Evolutionary conservation across 2,888 invertebrate genomes (phyloP), one percentile per base, ranked within the genome.

Genomic region (Mimas tiliae): DNA sequence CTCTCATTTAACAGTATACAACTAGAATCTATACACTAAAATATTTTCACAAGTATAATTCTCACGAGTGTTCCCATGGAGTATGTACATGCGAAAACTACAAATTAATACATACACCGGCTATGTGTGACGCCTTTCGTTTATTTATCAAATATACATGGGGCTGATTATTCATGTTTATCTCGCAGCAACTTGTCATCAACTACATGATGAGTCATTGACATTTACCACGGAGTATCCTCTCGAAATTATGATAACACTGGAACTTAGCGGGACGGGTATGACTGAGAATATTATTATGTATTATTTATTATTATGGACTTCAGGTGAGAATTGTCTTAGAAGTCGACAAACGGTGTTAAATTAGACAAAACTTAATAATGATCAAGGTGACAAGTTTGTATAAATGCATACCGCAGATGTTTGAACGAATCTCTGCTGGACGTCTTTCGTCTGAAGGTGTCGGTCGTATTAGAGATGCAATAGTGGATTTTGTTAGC

Each of bases 1-100:
- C n/a, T n/a, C n/a, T n/a, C n/a, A n/a, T n/a, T n/a, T n/a, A n/a
- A n/a, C n/a, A n/a, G n/a, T n/a, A n/a, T n/a, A n/a, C n/a, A n/a
- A n/a, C 7, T 16, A 48, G 16, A 6, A 38, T 6, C 3, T 38
- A 38, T 38, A 0, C 7, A 6, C 38, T 38, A 38, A 63, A 63
- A 45, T 45, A 27, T 19, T 34, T 63, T 63, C 51, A 34, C 51
- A 63, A 38, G 16, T 51, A 64, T 64, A 51, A 21, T 51, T 64
- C 42, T 21, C 12, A 33, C 16, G 33, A 63, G 48, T 63, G 14
- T 19, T 33, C 48, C 7, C 8, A 9, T 12, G n/a, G 12, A 27
- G 27, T 48, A 42, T 19, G 0, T 6, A 51, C 9, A 11, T 9
- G 14, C 45, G 12, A 45, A 45, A 45, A 45, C 45, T 45, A 45